Evolutionary conservation across 1,140 invertebrate genomes (phyloP), one percentile per base, ranked within the genome.

Genomic region (Acromyrmex echinatior): DNA sequence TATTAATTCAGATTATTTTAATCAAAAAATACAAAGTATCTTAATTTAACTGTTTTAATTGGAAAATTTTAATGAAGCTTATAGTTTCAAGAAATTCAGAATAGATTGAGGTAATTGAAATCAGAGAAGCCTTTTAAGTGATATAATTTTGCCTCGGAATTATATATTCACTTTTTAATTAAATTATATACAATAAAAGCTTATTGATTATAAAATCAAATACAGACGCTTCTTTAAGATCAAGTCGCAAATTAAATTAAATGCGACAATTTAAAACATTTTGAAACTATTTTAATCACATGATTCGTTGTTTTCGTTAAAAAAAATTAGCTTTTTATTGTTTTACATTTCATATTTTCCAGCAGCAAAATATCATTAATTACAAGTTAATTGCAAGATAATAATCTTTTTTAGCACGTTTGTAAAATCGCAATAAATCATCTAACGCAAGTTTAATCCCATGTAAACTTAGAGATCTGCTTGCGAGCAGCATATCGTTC

Each of bases 161-260:
- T 78, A 16, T 77, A 85, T 85, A 86, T 70, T 80, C 65, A 39
- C 28, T 28, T 85, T 85, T 86, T 85, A 86, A 86, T 77, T 66
- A 87, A 87, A 86, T 82, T 82, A 82, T 74, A 53, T n/a, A 49
- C 56, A 58, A 71, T 9, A 28, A 16, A 25, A 70, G 51, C 12
- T 74, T 31, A 82, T 82, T 62, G 53, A 73, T 60, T 12, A 35
- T 28, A 18, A 31, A 82, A 82, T 49, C 68, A 35, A 31, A 31
- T 49, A 49, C 68, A n/a, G 25, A 49, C 3, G n/a, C 39, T 62
- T 16, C 45, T 73, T 58, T 31, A 39, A 49, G 35, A 31, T 18
- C 21, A 14, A 21, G n/a, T 68, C 25, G 10, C 3, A 25, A 60
- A 74, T 62, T 49, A 25, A 49, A 81, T 81, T 25, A n/a, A 5